phyloP scores from a whole-genome alignment of 2,888 invertebrate genomes.

The Harmothoe impar region DNA sequence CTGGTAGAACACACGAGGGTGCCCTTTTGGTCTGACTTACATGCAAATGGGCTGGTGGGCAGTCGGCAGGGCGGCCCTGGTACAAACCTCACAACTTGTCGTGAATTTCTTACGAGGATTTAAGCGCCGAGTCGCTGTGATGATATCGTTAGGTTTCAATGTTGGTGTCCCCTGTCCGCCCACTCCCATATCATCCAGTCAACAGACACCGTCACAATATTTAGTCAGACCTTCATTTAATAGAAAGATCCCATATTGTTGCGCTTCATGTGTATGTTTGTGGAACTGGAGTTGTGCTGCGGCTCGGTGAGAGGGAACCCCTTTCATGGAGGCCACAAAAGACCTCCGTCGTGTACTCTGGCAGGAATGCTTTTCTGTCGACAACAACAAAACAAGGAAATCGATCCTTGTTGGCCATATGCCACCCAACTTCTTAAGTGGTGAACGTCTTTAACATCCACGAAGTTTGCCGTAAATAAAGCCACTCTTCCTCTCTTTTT shows the following conservation, averaged over 20 bases:
- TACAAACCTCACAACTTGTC: conserved; percentile 54
- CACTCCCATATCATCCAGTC: conserved; percentile 23
- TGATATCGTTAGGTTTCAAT: conserved; percentile 55
- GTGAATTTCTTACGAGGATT: conserved; percentile 49
- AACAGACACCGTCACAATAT: conserved; percentile 19
- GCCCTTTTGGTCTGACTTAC: conserved; percentile 58
- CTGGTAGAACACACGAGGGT: conserved; percentile 29
- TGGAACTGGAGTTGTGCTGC: conserved; percentile 1
- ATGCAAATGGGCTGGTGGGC: conserved; percentile 27
- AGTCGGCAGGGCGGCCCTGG: neutral
- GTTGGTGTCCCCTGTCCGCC: conserved; percentile 25
- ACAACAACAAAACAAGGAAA: conserved; percentile 42
- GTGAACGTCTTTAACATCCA: conserved; percentile 41
- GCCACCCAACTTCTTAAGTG: conserved; percentile 33
- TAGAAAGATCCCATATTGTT: conserved; percentile 60
- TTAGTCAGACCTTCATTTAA: conserved; percentile 35
- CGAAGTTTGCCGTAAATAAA: conserved; percentile 44
- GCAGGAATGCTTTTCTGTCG: conserved; percentile 17
- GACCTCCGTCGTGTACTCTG: neutral
- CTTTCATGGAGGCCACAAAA: neutral
- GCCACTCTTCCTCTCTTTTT: conserved; percentile 50
- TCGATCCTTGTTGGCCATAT: conserved; percentile 46
- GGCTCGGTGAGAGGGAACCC: neutral
- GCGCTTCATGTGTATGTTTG: conserved; percentile 49
- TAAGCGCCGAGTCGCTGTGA: neutral